Base-by-base conservation (phyloP, 2,888 invertebrate species). In the Caenorhabditis uteleia region DNA sequence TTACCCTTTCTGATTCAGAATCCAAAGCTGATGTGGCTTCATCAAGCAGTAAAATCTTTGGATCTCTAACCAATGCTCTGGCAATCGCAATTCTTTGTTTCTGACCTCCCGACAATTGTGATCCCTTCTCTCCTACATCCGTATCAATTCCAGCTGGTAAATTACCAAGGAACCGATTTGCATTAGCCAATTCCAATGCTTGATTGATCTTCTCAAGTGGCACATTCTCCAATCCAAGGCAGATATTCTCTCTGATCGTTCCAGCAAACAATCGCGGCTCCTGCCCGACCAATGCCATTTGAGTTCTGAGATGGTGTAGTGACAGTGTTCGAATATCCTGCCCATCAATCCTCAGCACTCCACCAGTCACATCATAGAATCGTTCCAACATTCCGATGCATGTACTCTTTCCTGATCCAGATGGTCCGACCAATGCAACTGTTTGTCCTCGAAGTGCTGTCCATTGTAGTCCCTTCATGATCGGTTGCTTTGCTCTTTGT, bases 371-470 rank as follows among this genome's bases (percentile, higher is more conserved):
- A 82, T 91, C 91, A 82, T 93, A 93, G 84, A 91, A 92, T 57
- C 92, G 86, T 84, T 91, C 89, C 1, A 93, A 84, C 40, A 93
- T 86, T 78, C 91, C 64, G 56, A 93, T 89, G 43, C 91, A 89
- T 0, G 92, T 93, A 40, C 91, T 91, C 85, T 93, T 93, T 6
- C 93, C 93, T 81, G 91, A 91, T 0, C 93, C 93, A 65, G 91
- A 91, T 3, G 88, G 88, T 85, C 55, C 93, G 5, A 86, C 85
- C 38, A 83, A 55, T 16, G 82, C 83, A 16, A 83, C 71, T 3
- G 77, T 80, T 64, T 77, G 83, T 7, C 85, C 75, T 14, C 46
- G 51, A 8, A 76, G 67, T 4, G 84, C 5, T 0, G 57, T 58
- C 8, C 85, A 60, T 26, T 71, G 75, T 10, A 85, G 58, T 6